Evolutionary conservation across 2,113 vertebrate species (phyloP), one percentile per base, ranked within the genome.

Genomic region (Chaetura pelagica): DNA sequence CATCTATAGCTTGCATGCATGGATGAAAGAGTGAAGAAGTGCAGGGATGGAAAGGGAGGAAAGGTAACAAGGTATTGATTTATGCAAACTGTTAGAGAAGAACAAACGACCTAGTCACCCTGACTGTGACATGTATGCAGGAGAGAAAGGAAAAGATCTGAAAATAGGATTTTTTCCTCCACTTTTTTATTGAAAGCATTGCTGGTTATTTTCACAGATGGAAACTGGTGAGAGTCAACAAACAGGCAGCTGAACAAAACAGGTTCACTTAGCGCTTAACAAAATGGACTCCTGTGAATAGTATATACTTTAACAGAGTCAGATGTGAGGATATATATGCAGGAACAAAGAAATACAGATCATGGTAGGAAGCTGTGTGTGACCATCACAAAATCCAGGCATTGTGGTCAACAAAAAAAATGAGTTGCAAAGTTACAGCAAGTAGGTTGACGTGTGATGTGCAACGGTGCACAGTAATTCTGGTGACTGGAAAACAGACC

Each of bases 241-340:
- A 63, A 69, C 49, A 48, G 21, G 40, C 32, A 72, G 20, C 35
- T 2, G 2, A 54, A 69, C 32, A 48, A 30, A 75, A 38, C 17
- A 27, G n/a, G 42, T 23, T 85, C 21, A 12, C 58, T 54, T 23
- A 9, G 32, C 58, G 20, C 55, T 32, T 57, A 30, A 57, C 55
- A 63, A 54, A 35, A 29, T 3, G 18, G 34, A 29, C 27, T 66
- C 42, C 40, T 58, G 18, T 26, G 27, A 55, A 11, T 4, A 64
- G 15, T 15, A 8, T 8, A 14, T 5, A 8, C 7, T 54, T 49
- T 18, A 35, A 80, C 46, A 23, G 22, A 30, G 35, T 5, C 0
- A 0, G 15, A 57, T 22, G 32, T 2, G 6, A 58, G 55, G 77
- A 8, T 26, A 11, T 7, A 17, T 9, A 64, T 9, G 30, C 40